These are phyloP conservation scores for Pseudanteris insignis DNA, from an alignment of 2,888 invertebrate genomes.

Conservation along the genomic window DNA sequence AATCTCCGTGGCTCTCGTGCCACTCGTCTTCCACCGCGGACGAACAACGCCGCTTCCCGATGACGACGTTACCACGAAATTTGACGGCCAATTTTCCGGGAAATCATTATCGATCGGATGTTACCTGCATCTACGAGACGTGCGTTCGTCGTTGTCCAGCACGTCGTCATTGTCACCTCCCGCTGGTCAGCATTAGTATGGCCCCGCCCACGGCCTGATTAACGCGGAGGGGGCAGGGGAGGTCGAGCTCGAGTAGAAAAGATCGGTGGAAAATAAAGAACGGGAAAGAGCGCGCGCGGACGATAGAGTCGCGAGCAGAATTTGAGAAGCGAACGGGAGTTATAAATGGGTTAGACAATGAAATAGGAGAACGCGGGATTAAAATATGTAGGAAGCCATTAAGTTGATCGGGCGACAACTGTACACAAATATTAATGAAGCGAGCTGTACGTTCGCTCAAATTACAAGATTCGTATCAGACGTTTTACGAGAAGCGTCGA, in stretches of 20 bases:
- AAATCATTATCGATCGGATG: no score
- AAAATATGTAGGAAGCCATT: conserved; percentile 28
- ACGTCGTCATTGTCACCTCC: conserved; percentile 24
- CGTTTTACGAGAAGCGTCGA: conserved; percentile 16
- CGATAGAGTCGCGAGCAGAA: conserved; percentile 18
- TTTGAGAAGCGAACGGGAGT: conserved; percentile 19
- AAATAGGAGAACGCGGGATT: conserved; percentile 27
- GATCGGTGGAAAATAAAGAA: conserved; percentile 1
- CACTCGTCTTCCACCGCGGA: no score
- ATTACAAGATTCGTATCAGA: conserved; percentile 26
- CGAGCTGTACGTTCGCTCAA: conserved; percentile 15
- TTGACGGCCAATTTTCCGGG: no score
- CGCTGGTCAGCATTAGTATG: conserved; percentile 12
- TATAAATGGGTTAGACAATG: conserved; percentile 21
- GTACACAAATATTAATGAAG: conserved; percentile 32
- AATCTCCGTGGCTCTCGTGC: no score
- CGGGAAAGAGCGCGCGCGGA: conserved; percentile 4
- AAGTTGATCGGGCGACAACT: conserved; percentile 28
- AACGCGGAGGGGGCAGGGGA: conserved; percentile 2
- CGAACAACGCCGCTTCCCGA: no score
- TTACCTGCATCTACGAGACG: no score
- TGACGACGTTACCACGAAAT: no score
- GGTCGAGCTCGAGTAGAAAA: not conserved
- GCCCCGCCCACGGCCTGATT: conserved; percentile 35
- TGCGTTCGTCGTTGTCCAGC: no score